phyloP scores from a whole-genome alignment of 2,888 invertebrate species.

The Quadroppia sp. region DNA sequence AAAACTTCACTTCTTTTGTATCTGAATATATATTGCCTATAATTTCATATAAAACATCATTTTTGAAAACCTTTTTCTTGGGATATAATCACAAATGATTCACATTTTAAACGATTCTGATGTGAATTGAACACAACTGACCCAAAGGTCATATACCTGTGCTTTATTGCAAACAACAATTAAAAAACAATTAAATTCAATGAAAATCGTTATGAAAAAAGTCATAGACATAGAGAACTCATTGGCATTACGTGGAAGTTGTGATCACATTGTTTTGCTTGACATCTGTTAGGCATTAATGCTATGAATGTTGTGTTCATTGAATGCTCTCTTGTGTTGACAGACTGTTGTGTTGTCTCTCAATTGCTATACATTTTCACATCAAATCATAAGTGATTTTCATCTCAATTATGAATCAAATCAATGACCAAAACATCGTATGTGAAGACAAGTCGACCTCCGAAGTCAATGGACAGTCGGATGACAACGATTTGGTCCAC shows the following conservation, averaged over 20 bases:
- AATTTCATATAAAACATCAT: too few relatives aligned
- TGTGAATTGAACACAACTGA: too few relatives aligned
- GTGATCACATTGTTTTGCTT: not conserved
- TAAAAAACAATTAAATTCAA: too few relatives aligned
- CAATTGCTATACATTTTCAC: not conserved
- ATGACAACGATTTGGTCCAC: constrained; percentile 42
- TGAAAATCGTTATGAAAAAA: not conserved
- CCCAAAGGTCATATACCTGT: too few relatives aligned
- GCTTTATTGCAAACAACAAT: too few relatives aligned
- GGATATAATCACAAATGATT: too few relatives aligned
- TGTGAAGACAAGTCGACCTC: not conserved
- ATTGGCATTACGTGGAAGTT: constrained; percentile 19
- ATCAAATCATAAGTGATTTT: not conserved
- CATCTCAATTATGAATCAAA: constrained; percentile 12
- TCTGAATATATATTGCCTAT: too few relatives aligned
- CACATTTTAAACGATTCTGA: too few relatives aligned
- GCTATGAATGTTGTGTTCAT: not conserved
- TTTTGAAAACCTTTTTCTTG: too few relatives aligned
- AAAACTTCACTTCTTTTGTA: too few relatives aligned
- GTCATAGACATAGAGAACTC: not conserved
- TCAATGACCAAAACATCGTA: not conserved
- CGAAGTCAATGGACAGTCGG: constrained; percentile 7
- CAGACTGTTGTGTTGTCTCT: constrained; percentile 17
- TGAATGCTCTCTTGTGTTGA: too few relatives aligned
- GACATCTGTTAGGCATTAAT: not conserved